Evolutionary conservation across 2,113 vertebrate species (phyloP), one percentile per base, ranked within the genome.

Genomic region (Microcebus murinus): DNA sequence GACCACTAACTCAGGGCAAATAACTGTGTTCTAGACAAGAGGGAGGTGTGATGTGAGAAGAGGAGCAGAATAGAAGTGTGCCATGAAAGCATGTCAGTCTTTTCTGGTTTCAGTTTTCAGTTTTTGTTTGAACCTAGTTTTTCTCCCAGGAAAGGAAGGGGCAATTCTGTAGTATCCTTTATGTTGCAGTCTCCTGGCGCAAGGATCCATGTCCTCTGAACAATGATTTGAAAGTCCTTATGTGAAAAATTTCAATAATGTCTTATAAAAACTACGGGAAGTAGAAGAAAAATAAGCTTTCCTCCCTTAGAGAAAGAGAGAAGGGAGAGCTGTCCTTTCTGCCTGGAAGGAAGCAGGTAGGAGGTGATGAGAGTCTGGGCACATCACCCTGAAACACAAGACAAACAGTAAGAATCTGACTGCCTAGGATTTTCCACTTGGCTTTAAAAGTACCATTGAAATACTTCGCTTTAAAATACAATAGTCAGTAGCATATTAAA

Each of bases 401-500:
- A 83, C 45, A 59, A 88, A 71, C 8, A 52, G 21, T 59, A 80
- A 84, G 23, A 81, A 82, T 61, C 27, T 92, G 20, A 8, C 45
- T 89, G 39, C 34, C 65, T 0, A 65, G 50, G 3, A 59, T 87
- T 71, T 94, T 90, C 59, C 21, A 45, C n/a, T 80, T 88, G 39
- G 14, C 63, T 90, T 91, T 91, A 95, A 87, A 96, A 73, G 34
- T 13, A 29, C 34, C 31, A 55, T 29, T 12, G 48, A 63, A 83
- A 77, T 71, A 89, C 8, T n/a, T 92, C 61, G 74, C 23, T 71
- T 76, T 68, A 88, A 94, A 96, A 94, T 90, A 42, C 42, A 79
- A 96, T 6, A 14, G 27, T 94, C 45, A 77, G 42, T 82, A 92
- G 77, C 67, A 52, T 31, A 90, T 59, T 12, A 95, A 96, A 92